Evolutionary conservation across 2,113 vertebrate species (phyloP).

Genomic region (Propithecus coquereli): DNA sequence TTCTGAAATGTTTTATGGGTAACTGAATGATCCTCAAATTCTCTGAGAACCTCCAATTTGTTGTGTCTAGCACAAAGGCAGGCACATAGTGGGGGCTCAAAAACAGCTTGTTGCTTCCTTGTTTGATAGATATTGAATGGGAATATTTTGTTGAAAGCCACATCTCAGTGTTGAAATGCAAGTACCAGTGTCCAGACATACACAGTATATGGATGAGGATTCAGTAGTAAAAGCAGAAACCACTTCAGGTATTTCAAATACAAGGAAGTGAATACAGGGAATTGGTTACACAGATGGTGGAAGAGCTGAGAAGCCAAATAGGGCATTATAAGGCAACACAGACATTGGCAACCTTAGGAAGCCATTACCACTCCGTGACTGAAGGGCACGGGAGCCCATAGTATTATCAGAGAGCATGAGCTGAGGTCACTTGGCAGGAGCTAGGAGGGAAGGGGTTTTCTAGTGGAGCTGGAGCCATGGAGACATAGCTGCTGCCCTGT

Average conservation of each 20-base stretch:
- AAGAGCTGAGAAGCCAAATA: neutral
- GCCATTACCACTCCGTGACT: neutral
- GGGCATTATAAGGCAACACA: neutral
- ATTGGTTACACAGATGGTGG: neutral
- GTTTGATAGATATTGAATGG: neutral
- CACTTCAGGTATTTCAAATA: neutral
- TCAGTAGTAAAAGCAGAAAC: neutral
- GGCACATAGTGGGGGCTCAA: neutral
- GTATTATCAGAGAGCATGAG: neutral
- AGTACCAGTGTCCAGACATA: neutral
- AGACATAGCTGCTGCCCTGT: neutral
- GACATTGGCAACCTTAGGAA: neutral
- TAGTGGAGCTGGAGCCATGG: neutral
- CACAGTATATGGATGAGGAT: neutral
- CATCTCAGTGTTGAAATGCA: neutral
- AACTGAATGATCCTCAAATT: neutral
- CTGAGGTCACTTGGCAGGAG: neutral
- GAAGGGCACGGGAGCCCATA: neutral
- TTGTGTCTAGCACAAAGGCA: neutral
- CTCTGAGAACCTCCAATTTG: neutral
- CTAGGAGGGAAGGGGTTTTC: neutral
- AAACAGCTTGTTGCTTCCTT: slow-evolving; percentile 1
- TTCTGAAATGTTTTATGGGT: neutral
- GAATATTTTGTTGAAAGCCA: neutral
- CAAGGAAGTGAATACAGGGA: neutral